Conservation (phyloP, 2,797 vertebrate genomes). For the Chiroxiphia lanceolata region DNA sequence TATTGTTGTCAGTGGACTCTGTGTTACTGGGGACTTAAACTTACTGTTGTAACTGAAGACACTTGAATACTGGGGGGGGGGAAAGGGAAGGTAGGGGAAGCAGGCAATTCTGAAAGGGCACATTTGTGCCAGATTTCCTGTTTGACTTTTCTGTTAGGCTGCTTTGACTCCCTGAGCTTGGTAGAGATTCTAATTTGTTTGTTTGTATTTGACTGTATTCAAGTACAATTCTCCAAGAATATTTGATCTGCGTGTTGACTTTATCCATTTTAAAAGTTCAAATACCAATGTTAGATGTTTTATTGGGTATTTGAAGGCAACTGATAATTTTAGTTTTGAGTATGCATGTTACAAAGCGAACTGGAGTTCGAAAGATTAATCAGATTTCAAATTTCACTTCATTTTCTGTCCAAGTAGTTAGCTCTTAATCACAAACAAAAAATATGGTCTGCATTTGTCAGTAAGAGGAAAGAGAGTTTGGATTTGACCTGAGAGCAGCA, state of each 20-base stretch:
- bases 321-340: neutral
- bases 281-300: neutral
- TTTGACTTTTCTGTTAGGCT: neutral
- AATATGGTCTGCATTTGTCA: neutral
- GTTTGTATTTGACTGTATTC: neutral
- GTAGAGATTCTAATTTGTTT: neutral
- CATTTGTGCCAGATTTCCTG: neutral
- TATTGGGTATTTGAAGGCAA: neutral
- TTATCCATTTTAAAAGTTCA: neutral
- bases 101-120: neutral
- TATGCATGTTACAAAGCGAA: neutral
- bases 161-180: neutral
- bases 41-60: neutral
- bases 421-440: neutral
- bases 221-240: neutral
- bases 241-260: neutral
- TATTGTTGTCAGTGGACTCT: neutral
- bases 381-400: neutral
- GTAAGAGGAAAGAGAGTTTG: neutral
- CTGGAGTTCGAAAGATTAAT: neutral
- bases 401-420: neutral
- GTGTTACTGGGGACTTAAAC: neutral
- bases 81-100: neutral
- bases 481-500: neutral
- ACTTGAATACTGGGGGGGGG: neutral